Evolutionary conservation across 2,113 vertebrate genomes (phyloP).

Genomic region (Pteronura brasiliensis): DNA sequence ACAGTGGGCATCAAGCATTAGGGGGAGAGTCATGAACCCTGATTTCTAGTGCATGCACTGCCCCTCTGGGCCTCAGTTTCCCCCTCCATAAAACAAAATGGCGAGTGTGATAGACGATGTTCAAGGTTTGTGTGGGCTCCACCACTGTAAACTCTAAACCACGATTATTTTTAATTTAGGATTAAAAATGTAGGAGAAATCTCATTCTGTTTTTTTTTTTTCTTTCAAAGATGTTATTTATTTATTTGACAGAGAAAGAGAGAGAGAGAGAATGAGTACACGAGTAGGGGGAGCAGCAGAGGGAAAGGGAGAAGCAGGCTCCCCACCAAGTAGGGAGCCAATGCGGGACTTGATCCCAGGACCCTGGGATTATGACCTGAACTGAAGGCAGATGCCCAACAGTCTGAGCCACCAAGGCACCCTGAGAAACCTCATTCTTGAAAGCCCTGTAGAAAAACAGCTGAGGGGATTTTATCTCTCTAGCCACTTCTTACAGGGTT

Average conservation of each 20-base stretch:
- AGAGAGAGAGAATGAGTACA: neutral
- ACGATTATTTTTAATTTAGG: neutral
- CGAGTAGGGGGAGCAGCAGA: too few relatives aligned
- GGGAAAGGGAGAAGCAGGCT: neutral
- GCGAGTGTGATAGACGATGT: neutral
- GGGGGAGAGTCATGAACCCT: neutral
- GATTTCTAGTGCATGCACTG: neutral
- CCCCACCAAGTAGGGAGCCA: neutral
- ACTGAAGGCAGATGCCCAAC: neutral
- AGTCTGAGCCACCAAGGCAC: neutral
- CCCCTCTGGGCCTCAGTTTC: neutral
- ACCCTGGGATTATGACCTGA: neutral
- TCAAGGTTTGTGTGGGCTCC: neutral
- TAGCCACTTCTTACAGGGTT: neutral
- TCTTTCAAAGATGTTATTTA: neutral
- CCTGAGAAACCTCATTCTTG: neutral
- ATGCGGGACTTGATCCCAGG: neutral
- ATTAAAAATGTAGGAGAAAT: neutral
- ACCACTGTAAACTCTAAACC: neutral
- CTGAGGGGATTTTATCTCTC: neutral
- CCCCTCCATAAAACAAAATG: neutral
- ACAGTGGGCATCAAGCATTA: neutral
- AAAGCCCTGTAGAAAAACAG: neutral
- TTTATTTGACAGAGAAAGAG: neutral
- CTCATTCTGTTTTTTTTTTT: neutral